Evolutionary conservation across 2,797 vertebrate species (phyloP).

Genomic region (Tarsius wallacei): DNA sequence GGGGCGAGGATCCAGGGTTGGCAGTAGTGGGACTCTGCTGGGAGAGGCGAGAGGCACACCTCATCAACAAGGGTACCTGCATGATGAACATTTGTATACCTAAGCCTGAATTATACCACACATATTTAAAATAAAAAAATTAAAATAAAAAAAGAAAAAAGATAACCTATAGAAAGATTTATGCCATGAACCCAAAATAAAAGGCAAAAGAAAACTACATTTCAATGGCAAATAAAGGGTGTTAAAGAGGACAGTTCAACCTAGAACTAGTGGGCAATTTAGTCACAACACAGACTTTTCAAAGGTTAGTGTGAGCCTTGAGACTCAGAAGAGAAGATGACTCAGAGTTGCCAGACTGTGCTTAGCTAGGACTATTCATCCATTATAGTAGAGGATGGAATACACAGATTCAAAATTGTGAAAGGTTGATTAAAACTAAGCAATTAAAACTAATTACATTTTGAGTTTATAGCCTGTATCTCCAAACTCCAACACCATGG

Average conservation of each 20-base stretch:
- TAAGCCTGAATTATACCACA: too few relatives aligned
- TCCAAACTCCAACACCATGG: slow-evolving; percentile 22
- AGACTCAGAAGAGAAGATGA: not conserved
- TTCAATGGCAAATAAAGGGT: not conserved
- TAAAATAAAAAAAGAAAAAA: not conserved
- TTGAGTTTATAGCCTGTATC: slow-evolving; percentile 13
- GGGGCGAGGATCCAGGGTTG: too few relatives aligned
- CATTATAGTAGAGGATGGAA: not conserved
- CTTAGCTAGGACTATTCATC: not conserved
- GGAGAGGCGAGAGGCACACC: too few relatives aligned
- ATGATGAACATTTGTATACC: too few relatives aligned
- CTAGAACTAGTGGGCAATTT: not conserved
- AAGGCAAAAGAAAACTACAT: slow-evolving; percentile 39
- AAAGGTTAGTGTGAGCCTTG: not conserved
- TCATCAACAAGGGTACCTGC: too few relatives aligned
- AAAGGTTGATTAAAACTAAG: not conserved
- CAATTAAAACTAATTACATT: slow-evolving; percentile 24
- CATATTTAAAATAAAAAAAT: too few relatives aligned
- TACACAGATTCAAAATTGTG: not conserved
- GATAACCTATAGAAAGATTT: not conserved
- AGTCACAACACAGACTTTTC: not conserved
- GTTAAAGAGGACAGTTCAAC: not conserved
- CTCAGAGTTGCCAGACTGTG: not conserved
- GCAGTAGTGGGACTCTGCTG: too few relatives aligned
- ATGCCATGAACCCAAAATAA: not conserved